Evolutionary conservation across 2,113 vertebrate species (phyloP), one percentile per base, ranked within the genome.

Genomic region (Amphilophus citrinellus): DNA sequence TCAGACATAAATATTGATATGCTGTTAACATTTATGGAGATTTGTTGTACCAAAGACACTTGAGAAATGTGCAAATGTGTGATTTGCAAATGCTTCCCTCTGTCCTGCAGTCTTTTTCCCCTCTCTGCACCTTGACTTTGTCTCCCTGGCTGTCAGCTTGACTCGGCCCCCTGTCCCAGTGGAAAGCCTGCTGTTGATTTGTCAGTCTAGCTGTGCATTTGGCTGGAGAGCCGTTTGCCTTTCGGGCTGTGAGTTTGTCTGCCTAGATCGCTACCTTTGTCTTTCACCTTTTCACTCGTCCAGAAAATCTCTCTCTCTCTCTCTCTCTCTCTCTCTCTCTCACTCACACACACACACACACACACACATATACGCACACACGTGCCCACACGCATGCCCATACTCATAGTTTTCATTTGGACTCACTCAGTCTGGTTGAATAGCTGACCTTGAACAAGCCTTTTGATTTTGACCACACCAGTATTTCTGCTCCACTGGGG

Each of bases 401-500:
- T 37, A 58, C 22, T 27, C 10, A 18, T 76, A 73, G 44, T 56
- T 87, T 85, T 56, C 68, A 35, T 84, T 79, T 63, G 20, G 37
- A 83, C 61, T 81, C 63, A 71, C 42, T 87, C 82, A 79, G 63
- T 81, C 65, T 61, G 47, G 47, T 77, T 84, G 77, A 62, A 86
- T 81, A 80, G 68, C n/a, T 42, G 73, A 90, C 86, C 83, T 91
- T 88, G 79, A 89, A 87, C 57, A 84, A 61, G 71, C 9, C 66
- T 66, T 91, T 81, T 85, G 78, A 83, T 88, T 89, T 82, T 85
- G 85, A 86, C 82, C 84, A 84, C 6, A 39, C 24, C 58, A 77
- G 79, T 86, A 75, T 84, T 78, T 87, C 50, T 89, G 47, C 80
- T 88, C 57, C 22, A 5, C 77, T 61, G 73, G 62, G 84, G 84